phyloP scores from a whole-genome alignment of 1,140 invertebrate species.

The Aphis craccivora region DNA sequence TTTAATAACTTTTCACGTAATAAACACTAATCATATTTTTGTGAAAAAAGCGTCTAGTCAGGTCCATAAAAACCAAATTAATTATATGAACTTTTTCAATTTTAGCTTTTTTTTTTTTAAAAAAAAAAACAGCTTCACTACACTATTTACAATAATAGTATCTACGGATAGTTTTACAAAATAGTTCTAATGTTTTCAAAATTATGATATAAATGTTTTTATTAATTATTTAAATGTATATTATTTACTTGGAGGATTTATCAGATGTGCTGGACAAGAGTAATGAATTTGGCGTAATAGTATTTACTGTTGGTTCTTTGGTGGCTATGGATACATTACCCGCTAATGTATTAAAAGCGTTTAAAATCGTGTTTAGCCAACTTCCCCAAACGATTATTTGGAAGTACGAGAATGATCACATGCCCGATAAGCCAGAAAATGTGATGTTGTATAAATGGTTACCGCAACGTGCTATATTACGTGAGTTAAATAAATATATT shows the following conservation, averaged over 20 bases:
- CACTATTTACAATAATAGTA: not conserved
- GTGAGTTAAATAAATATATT: slow-evolving; percentile 66
- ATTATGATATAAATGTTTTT: not conserved
- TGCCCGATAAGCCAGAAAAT: slow-evolving; percentile 68
- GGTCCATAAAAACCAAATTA: not conserved
- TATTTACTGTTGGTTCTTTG: slow-evolving; percentile 62
- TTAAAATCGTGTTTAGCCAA: slow-evolving; percentile 62
- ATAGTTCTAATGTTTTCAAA: not conserved
- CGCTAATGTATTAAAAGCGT: slow-evolving; percentile 57
- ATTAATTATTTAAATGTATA: not conserved
- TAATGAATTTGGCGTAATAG: slow-evolving; percentile 62
- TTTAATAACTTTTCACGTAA: too few relatives aligned
- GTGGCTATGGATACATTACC: slow-evolving; percentile 60
- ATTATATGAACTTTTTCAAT: not conserved
- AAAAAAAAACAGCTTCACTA: not conserved
- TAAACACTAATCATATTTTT: not conserved
- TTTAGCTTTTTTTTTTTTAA: not conserved
- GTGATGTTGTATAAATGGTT: slow-evolving; percentile 70
- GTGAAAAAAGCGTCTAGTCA: not conserved
- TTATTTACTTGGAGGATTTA: not conserved
- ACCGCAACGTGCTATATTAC: slow-evolving; percentile 70
- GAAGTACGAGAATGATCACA: slow-evolving; percentile 67
- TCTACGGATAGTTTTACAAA: not conserved
- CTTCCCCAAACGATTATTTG: slow-evolving; percentile 67
- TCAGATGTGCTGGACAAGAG: not conserved